These are phyloP conservation scores for Wiebesia pumilae DNA, from an alignment of 1,140 invertebrate species.

Conservation along the genomic window DNA sequence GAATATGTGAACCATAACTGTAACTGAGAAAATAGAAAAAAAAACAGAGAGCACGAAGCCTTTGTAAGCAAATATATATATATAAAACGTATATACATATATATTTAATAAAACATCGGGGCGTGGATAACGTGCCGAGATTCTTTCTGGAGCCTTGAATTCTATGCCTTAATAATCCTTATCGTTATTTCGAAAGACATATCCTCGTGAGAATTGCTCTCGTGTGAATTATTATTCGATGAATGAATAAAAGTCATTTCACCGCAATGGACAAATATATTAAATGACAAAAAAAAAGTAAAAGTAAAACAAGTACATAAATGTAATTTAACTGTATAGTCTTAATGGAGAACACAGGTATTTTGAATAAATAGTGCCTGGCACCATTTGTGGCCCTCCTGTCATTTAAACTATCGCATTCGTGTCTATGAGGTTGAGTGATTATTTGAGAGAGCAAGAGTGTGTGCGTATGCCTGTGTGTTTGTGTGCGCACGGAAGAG, in stretches of 20 bases:
- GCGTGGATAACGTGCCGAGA: conserved; percentile 47
- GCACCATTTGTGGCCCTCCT: conserved; percentile 74
- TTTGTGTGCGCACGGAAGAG: neutral
- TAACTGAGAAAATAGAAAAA: neutral
- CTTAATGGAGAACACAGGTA: conserved; percentile 73
- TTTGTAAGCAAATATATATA: conserved; percentile 38
- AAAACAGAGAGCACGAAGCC: conserved; percentile 6
- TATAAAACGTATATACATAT: conserved; percentile 15
- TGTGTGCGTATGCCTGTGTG: neutral
- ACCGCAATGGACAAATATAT: conserved; percentile 36
- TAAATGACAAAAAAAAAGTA: conserved; percentile 46
- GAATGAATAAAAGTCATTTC: conserved; percentile 27
- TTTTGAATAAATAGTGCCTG: conserved; percentile 75
- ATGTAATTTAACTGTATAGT: conserved; percentile 57
- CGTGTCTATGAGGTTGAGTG: conserved; percentile 1
- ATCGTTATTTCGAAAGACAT: conserved; percentile 66
- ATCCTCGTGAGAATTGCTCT: conserved; percentile 65
- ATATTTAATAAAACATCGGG: conserved; percentile 44
- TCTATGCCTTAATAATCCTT: conserved; percentile 67
- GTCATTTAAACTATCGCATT: conserved; percentile 58
- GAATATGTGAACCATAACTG: neutral
- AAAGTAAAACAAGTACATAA: conserved; percentile 53
- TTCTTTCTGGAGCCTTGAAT: conserved; percentile 66
- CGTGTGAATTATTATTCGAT: conserved; percentile 50
- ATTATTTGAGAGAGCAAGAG: neutral